Percentiles rank a stretch among this genome's conserved stretches.
These are phyloP conservation scores for Sebastes umbrosus DNA, from an alignment of 2,797 vertebrate genomes.

Conservation along the genomic window DNA sequence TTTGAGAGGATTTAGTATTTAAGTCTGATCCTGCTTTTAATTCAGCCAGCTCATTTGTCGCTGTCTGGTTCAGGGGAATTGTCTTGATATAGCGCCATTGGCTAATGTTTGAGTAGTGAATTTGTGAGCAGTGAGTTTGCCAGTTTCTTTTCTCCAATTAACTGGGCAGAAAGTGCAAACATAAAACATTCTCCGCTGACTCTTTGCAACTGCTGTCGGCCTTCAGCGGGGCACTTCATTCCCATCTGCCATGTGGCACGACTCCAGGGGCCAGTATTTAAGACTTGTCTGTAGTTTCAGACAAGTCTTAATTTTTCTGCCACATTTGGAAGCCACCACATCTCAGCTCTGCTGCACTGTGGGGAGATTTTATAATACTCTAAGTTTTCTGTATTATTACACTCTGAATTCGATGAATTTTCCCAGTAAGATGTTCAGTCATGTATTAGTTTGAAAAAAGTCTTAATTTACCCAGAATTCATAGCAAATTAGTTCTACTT, in stretches of 20 bases:
- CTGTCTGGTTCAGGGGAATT: slow-evolving; percentile 25
- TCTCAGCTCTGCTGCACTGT: neutral
- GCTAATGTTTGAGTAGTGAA: slow-evolving; percentile 3
- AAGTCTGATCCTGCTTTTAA: slow-evolving; percentile 34
- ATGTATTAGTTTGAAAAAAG: too few species aligned
- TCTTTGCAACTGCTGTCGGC: neutral
- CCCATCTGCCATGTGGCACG: neutral
- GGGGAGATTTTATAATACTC: neutral
- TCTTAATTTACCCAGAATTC: too few species aligned
- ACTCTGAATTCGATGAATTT: too few species aligned
- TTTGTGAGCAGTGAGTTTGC: neutral
- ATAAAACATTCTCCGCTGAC: slow-evolving; percentile 10
- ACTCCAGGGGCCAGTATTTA: neutral
- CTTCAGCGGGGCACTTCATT: neutral
- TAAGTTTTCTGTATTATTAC: too few species aligned
- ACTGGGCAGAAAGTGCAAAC: slow-evolving; percentile 2
- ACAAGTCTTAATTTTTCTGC: neutral
- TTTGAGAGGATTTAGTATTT: slow-evolving; percentile 50
- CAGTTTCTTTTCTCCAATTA: slow-evolving; percentile 30
- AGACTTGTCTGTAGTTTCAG: neutral
- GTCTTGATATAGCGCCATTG: slow-evolving; percentile 25
- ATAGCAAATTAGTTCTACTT: too few species aligned
- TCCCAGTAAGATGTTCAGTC: too few species aligned
- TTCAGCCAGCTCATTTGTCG: slow-evolving; percentile 46
- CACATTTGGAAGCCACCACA: neutral